Percentiles rank a stretch among this genome's conserved stretches.
Evolutionary conservation across 1,140 invertebrate genomes (phyloP).

Genomic region (Cardiocondyla obscurior): DNA sequence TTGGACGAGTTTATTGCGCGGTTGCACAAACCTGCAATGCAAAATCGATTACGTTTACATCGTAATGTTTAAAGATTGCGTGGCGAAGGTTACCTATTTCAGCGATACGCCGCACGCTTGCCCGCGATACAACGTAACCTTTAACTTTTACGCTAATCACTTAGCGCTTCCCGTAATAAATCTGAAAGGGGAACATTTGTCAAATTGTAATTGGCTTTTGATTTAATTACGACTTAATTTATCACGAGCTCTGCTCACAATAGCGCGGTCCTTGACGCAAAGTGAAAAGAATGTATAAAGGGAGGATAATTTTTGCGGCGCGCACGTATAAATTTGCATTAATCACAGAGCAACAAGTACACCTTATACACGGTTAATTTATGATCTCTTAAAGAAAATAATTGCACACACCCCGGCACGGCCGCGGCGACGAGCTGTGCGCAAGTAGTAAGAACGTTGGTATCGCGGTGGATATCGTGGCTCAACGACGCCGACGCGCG

Average conservation of each 20-base stretch:
- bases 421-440: neutral
- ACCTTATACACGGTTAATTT: slow-evolving; percentile 32
- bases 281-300: neutral
- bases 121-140: neutral
- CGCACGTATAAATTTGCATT: slow-evolving; percentile 7
- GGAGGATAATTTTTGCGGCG: neutral
- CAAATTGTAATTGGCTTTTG: neutral
- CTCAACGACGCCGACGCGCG: slow-evolving; percentile 7
- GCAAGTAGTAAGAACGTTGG: neutral
- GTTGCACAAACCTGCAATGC: neutral
- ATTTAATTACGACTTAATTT: slow-evolving; percentile 35
- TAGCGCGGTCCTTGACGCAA: neutral
- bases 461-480: slow-evolving; percentile 24
- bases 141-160: neutral
- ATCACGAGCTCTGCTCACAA: neutral
- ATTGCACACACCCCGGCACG: slow-evolving; percentile 1
- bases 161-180: neutral
- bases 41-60: neutral
- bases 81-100: slow-evolving; percentile 22
- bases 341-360: slow-evolving; percentile 30
- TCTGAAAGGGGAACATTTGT: neutral
- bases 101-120: neutral
- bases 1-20: neutral
- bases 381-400: slow-evolving; percentile 26
- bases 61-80: slow-evolving; percentile 4